Base-by-base conservation (phyloP, 1,140 invertebrate species). In the Trichoplusia ni region DNA sequence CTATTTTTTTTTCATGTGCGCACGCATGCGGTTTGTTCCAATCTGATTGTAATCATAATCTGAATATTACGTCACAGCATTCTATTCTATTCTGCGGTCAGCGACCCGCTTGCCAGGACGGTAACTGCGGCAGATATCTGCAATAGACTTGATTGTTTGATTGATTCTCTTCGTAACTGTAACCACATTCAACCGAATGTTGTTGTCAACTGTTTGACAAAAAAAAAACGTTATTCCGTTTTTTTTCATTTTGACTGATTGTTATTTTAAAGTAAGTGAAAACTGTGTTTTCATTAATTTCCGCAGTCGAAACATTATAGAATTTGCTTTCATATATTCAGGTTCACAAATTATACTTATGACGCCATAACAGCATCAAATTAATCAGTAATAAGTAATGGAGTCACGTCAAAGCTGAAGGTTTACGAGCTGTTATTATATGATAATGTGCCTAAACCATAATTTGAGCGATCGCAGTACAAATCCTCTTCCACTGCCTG, bases 111-210 rank as follows among this genome's bases (percentile, higher is more conserved):
- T 13, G 21, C 42, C 23, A 13, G 42, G 11, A 18, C 27, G 42
- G 42, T 46, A 11, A 27, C 21, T 46, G 42, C 23, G 42, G 42
- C 42, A 46, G n/a, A 11, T n/a, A 9, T 25, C 11, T 14, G 42
- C 42, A 46, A 46, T 46, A 46, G 42, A 46, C 21, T 46, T 27
- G 42, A 46, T 46, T 46, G 42, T 25, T 46, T 46, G 42, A 46
- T 46, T 46, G 42, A 25, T 46, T 27, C n/a, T 27, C 23, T 19
- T 46, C 11, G 29, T 11, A 33, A 33, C 29, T 8, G 9, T n/a
- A 11, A 33, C 42, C 21, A 18, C 23, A 46, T 6, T 11, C 13
- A 23, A 46, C 42, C 42, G n/a, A n/a, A n/a, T n/a, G n/a, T n/a
- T n/a, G n/a, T n/a, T n/a, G n/a, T n/a, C n/a, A n/a, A n/a, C n/a